Conservation (phyloP, 2,888 invertebrate genomes). For the Autographa gamma region DNA sequence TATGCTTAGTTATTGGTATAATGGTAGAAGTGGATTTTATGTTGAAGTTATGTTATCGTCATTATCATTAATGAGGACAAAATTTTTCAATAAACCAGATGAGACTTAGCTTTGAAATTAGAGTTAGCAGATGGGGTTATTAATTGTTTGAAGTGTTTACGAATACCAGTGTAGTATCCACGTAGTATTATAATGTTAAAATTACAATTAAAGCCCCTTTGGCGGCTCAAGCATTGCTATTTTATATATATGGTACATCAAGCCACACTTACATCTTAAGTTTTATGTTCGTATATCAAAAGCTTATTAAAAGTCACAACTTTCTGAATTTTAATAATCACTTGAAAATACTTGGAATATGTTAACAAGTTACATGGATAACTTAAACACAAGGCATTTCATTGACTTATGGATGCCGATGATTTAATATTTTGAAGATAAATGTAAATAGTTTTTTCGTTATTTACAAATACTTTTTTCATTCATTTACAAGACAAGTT, state of each 20-base stretch:
- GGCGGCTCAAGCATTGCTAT: conserved; percentile 23
- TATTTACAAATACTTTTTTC: background rate
- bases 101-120: too few species aligned
- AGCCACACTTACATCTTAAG: conserved; percentile 40
- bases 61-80: too few species aligned
- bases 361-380: conserved; percentile 51
- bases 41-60: too few species aligned
- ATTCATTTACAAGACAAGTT: too few species aligned
- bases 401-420: conserved; percentile 32
- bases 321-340: conserved; percentile 72
- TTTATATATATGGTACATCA: conserved; percentile 14
- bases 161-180: too few species aligned
- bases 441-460: background rate
- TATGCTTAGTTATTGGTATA: too few species aligned
- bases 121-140: too few species aligned
- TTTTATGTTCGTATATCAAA: conserved; percentile 74
- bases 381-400: conserved; percentile 52
- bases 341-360: conserved; percentile 59
- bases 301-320: conserved; percentile 77
- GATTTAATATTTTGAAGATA: conserved; percentile 39
- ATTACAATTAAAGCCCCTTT: background rate
- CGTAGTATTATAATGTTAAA: too few species aligned
- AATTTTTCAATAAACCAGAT: too few species aligned
- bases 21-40: too few species aligned
- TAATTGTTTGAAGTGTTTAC: too few species aligned